Evolutionary conservation across 1,140 invertebrate genomes (phyloP).

Genomic region (Tyrophagus putrescentiae): DNA sequence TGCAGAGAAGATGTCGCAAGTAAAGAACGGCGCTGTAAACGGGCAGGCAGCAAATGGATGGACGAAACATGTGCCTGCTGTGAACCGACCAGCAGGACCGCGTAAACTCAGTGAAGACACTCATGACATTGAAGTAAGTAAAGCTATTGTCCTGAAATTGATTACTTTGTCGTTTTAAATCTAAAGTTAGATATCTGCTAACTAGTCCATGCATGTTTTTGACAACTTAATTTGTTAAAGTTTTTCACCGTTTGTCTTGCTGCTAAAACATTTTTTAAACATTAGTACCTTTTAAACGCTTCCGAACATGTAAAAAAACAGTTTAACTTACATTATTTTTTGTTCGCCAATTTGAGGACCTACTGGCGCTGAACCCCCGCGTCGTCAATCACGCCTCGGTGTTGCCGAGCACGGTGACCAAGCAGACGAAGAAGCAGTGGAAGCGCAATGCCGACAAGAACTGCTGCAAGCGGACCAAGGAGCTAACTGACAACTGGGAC

Average conservation of each 20-base stretch:
- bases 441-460: slow-evolving; percentile 76
- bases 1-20: too few species aligned
- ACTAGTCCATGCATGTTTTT: background rate
- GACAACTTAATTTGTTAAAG: background rate
- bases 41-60: too few species aligned
- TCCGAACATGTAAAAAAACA: too few species aligned
- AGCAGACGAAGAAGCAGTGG: slow-evolving; percentile 79
- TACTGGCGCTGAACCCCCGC: slow-evolving; percentile 69
- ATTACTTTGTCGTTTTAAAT: background rate
- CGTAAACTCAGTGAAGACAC: background rate
- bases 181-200: background rate
- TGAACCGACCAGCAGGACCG: background rate
- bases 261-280: too few species aligned
- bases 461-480: slow-evolving; percentile 40
- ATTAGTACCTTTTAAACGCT: too few species aligned
- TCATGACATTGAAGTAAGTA: background rate
- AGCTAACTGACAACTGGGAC: slow-evolving; percentile 74
- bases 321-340: too few species aligned
- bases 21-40: too few species aligned
- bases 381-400: slow-evolving; percentile 54
- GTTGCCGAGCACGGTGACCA: slow-evolving; percentile 63
- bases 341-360: slow-evolving; percentile 53
- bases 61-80: too few species aligned
- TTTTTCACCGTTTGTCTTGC: too few species aligned
- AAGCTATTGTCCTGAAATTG: background rate